Evolutionary conservation across 1,140 invertebrate species (phyloP), one percentile per base, ranked within the genome.

Genomic region (Drosophila nasuta): DNA sequence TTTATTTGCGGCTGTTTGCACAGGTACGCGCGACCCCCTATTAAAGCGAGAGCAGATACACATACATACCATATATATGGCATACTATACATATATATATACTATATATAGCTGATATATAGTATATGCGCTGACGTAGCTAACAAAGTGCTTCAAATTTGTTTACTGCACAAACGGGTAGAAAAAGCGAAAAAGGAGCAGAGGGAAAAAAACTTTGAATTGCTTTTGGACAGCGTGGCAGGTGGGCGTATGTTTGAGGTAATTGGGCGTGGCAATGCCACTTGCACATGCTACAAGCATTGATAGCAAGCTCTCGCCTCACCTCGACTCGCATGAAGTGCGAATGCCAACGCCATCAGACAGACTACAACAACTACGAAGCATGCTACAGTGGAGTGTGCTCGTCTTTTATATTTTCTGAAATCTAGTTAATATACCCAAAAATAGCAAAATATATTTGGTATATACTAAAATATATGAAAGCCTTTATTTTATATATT

Each of bases 131-230:
- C 38, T 77, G 72, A 82, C 76, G 79, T 64, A 56, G 66, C 38
- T 83, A 87, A 87, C 83, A 88, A 87, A 87, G 83, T 87, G 83
- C 72, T 87, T 87, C 85, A 81, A 87, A 87, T 87, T 87, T 87
- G 83, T 87, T 87, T 87, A 87, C 83, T 69, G 62, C 85, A 89
- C 75, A 80, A 82, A 82, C 67, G 49, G 38, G 41, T 52, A 45
- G 28, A n/a, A 43, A 52, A 52, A 51, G 15, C 17, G 5, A 58
- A 64, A 30, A 52, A 41, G 46, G 35, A 49, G 6, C 5, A 20
- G 17, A 15, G 3, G 20, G 33, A 64, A 46, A 20, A 20, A 49
- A 72, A 48, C 41, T 52, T 56, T 67, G 76, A 70, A 88, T 83
- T 82, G 80, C 80, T 83, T 87, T 87, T 79, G 72, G 79, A 62